phyloP scores from a whole-genome alignment of 2,113 vertebrate species.

The Corythaeola cristata region DNA sequence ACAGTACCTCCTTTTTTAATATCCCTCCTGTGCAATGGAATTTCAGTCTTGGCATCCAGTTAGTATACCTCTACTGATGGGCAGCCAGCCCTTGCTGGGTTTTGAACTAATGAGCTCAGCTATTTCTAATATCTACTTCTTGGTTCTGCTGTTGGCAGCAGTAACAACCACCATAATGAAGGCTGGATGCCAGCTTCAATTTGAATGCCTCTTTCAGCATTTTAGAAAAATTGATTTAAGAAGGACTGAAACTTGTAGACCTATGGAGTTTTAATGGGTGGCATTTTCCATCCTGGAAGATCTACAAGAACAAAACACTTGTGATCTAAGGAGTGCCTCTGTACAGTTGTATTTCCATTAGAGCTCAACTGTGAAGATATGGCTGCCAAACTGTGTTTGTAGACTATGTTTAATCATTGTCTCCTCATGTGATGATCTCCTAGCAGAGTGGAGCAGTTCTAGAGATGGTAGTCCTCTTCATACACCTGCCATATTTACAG shows the following conservation, averaged over 20 bases:
- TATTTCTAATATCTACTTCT: constrained; percentile 36
- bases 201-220: not conserved
- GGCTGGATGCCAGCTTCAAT: not conserved
- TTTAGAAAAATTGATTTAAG: constrained; percentile 9
- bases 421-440: not conserved
- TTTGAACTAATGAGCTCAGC: constrained; percentile 41
- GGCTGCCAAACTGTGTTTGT: not conserved
- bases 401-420: not conserved
- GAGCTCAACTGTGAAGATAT: not conserved
- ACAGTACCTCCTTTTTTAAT: not conserved
- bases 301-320: not conserved
- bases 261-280: not conserved
- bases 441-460: not conserved
- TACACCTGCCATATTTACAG: not conserved
- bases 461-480: not conserved
- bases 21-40: not conserved
- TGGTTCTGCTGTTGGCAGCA: constrained; percentile 39
- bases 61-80: not conserved
- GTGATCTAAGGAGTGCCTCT: not conserved
- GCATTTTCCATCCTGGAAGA: not conserved
- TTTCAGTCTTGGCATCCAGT: constrained; percentile 32
- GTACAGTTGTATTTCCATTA: not conserved
- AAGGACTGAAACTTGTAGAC: not conserved
- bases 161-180: not conserved
- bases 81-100: constrained; percentile 21